Base-by-base conservation (phyloP, 2,888 invertebrate genomes). In the Frankliniella fusca region DNA sequence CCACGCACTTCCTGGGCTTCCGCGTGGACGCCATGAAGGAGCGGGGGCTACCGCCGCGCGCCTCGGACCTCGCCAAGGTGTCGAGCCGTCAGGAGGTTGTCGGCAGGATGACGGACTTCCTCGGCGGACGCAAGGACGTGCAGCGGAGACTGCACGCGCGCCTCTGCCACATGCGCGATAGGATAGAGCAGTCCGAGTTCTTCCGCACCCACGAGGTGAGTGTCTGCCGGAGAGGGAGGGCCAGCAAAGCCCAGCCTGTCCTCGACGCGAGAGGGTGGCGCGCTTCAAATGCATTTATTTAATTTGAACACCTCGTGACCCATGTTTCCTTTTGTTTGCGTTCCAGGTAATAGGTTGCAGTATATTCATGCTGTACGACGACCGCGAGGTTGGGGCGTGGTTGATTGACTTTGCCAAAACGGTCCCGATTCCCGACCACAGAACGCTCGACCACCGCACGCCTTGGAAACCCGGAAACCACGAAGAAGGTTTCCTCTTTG, bases 381-480 rank as follows among this genome's bases (percentile, higher is more conserved):
- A 94, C 83, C 92, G 92, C 83, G 94, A 94, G 86, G 94, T 95
- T 61, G 97, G 97, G 48, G 96, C 94, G 11, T 99, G 98, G 98
- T 90, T 99, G 85, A 99, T 99, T 84, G 99, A 99, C 88, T 99
- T 99, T 87, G 98, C 97, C 81, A 99, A 99, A 88, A 97, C 97
- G 0, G 91, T 94, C 82, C 90, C 91, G 82, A 89, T 97, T 80
- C 93, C 95, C 0, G 91, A 92, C 38, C 93, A 93, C 15, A 86
- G 91, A 48, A 89, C 88, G 81, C 91, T 98, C 23, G 92, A 93
- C 85, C 99, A 99, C 87, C 91, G 96, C 83, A 90, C 90, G 11
- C 90, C 92, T 20, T 99, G 98, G 99, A 87, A 91, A 83, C 93
- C 95, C 85, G 98, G 98, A n/a, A 99, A 98, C 88, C 95, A 96